Base-by-base conservation (phyloP, 2,888 invertebrate genomes). In the Machimus rusticus region DNA sequence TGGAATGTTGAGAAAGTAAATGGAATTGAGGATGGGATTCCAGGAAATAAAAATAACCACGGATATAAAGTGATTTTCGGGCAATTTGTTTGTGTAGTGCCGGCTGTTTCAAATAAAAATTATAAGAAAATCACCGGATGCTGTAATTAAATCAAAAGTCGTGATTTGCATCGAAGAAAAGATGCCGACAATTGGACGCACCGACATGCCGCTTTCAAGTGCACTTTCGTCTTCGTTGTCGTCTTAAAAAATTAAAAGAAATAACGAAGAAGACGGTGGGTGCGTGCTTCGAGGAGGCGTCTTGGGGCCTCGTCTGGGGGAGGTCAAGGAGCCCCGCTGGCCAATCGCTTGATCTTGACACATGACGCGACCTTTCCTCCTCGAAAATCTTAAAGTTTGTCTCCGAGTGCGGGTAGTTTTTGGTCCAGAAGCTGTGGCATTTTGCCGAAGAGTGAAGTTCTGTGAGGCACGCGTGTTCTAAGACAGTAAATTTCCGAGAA, bases 121-220 rank as follows among this genome's bases (percentile, higher is more conserved):
- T 46, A 28, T 14, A 37, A 2, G 34, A 4, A 8, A n/a, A 28
- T 28, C 4, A 39, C 86, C 77, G 77, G 86, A 86, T 86, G 74
- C 57, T 78, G 86, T 78, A 86, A 86, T 86, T 86, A 86, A 86
- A 86, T 37, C 77, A 78, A 57, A 78, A 39, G 9, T 55, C 57
- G 77, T 78, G 39, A 86, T 86, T 86, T 86, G 57, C 86, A 78
- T 86, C 12, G 55, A 28, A 66, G 57, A 86, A 78, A 86, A 82
- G 37, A 57, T n/a, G 55, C 66, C 34, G 39, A 51, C 82, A 66
- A 82, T 37, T 82, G 82, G 12, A 46, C 16, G 43, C 37, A n/a
- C 66, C 12, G 16, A 82, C 57, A 82, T 28, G 86, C n/a, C 51
- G 46, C 55, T 34, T 86, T 43, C 74, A 76, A 46, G 31, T 86